Conservation (phyloP, 2,888 invertebrate genomes). For the Ennomos fuscantarius region DNA sequence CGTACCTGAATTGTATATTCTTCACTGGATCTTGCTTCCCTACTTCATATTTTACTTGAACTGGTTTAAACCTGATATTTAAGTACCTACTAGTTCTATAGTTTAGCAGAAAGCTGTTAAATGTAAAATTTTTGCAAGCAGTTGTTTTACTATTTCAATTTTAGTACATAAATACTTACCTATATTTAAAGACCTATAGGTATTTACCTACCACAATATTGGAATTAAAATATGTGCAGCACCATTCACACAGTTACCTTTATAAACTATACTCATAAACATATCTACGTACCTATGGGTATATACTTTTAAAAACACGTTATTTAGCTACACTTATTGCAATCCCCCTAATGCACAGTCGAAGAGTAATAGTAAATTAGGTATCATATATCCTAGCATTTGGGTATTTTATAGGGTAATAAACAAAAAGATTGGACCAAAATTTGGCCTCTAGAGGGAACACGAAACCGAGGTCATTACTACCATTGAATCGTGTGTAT, state of each 20-base stretch:
- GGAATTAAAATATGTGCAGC: slow-evolving; percentile 1
- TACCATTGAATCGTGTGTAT: slow-evolving; percentile 54
- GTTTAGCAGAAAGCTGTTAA: neutral
- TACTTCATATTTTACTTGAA: slow-evolving; percentile 2
- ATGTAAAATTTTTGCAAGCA: neutral
- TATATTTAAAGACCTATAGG: neutral
- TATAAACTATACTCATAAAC: neutral
- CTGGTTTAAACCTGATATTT: neutral
- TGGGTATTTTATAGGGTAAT: slow-evolving; percentile 48
- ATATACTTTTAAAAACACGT: neutral
- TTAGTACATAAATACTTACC: neutral
- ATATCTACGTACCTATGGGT: neutral
- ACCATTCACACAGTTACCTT: neutral
- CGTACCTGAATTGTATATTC: slow-evolving; percentile 3
- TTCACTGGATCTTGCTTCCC: slow-evolving; percentile 7
- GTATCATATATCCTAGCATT: slow-evolving; percentile 23
- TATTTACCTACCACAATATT: neutral
- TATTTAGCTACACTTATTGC: slow-evolving; percentile 3
- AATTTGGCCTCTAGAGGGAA: slow-evolving; percentile 51
- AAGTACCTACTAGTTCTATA: neutral
- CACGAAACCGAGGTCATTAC: slow-evolving; percentile 56
- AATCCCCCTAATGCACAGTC: slow-evolving; percentile 22
- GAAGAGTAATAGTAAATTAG: slow-evolving; percentile 21
- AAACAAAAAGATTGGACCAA: slow-evolving; percentile 59
- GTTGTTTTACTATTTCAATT: neutral